Evolutionary conservation across 2,797 vertebrate species (phyloP).

Genomic region (Simalia tracyae): DNA sequence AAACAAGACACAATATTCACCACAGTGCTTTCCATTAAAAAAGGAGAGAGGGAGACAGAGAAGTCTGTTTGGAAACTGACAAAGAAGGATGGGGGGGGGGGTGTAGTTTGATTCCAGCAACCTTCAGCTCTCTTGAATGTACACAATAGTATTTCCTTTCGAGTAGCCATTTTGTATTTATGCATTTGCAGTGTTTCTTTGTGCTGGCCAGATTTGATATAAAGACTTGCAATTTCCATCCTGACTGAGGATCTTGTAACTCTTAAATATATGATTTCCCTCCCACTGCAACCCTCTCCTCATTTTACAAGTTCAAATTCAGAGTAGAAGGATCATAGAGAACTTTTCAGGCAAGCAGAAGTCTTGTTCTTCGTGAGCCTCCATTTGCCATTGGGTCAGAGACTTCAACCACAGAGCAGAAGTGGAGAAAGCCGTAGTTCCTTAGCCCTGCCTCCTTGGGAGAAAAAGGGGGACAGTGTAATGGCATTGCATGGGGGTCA

Average conservation of each 20-base stretch:
- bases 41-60: background rate
- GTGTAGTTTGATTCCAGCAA: slow-evolving; percentile 9
- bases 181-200: background rate
- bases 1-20: slow-evolving; percentile 7
- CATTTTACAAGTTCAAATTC: background rate
- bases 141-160: background rate
- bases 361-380: background rate
- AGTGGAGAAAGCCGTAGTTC: background rate
- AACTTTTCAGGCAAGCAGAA: background rate
- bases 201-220: background rate
- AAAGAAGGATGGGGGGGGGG: slow-evolving; percentile 6
- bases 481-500: background rate
- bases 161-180: background rate
- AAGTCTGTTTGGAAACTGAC: slow-evolving; percentile 23
- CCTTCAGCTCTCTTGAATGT: background rate
- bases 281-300: background rate
- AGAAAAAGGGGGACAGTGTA: background rate
- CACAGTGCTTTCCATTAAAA: slow-evolving; percentile 13
- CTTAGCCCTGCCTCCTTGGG: background rate
- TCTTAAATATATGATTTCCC: background rate
- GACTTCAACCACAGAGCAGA: background rate
- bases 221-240: slow-evolving; percentile 11
- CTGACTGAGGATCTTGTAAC: background rate
- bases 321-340: background rate
- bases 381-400: too few species aligned